Evolutionary conservation across 2,797 vertebrate species (phyloP).

Genomic region (Microtus agrestis): DNA sequence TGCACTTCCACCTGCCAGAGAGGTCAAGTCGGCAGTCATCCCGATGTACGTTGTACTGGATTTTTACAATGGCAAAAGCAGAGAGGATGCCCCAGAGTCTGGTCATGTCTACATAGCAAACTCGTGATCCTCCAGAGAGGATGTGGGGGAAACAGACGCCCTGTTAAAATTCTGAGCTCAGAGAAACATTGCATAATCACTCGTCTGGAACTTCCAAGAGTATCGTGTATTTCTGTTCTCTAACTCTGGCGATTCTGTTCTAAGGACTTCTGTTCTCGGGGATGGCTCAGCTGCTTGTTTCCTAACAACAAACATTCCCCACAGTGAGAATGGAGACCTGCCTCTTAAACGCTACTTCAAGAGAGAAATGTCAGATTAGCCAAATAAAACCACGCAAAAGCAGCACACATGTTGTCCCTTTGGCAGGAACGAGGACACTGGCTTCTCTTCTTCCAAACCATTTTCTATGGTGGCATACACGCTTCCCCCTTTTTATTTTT

Average conservation of each 20-base stretch:
- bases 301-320: not conserved
- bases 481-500: not conserved
- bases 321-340: not conserved
- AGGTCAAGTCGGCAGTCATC: slow-evolving; percentile 35
- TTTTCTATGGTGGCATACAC: not conserved
- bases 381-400: not conserved
- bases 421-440: no score
- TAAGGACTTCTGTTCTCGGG: not conserved
- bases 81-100: not conserved
- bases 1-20: slow-evolving; percentile 90
- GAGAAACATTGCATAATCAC: not conserved
- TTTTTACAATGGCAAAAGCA: not conserved
- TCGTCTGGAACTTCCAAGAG: not conserved
- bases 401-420: not conserved
- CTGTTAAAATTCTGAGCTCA: not conserved
- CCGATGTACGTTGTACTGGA: accelerated
- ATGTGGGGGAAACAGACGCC: not conserved
- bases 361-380: slow-evolving; percentile 3
- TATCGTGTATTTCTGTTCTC: not conserved
- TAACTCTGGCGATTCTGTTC: not conserved
- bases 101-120: not conserved
- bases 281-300: not conserved
- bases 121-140: not conserved
- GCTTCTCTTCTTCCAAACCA: not conserved
- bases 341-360: not conserved